phyloP scores from a whole-genome alignment of 2,113 vertebrate species.

The Loxodonta africana region DNA sequence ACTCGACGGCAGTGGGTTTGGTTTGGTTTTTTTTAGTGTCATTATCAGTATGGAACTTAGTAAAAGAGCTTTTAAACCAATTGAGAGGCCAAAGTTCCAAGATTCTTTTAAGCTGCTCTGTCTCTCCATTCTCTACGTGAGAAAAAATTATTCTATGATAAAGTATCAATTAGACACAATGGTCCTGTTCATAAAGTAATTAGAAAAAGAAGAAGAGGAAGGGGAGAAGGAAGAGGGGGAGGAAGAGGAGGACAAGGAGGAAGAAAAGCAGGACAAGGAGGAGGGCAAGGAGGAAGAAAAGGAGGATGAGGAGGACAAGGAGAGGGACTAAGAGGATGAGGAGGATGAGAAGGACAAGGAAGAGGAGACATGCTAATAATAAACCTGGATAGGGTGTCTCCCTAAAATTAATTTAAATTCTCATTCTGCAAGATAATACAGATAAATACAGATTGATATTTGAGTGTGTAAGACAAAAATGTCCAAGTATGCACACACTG shows the following conservation, averaged over 20 bases:
- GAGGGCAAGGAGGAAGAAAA: too few relatives aligned
- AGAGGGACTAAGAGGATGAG: too few relatives aligned
- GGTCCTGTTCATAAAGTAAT: neutral
- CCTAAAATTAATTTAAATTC: neutral
- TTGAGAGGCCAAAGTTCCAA: neutral
- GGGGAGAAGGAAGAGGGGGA: too few relatives aligned
- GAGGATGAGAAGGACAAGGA: neutral
- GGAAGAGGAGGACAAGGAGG: too few relatives aligned
- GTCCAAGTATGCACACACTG: neutral
- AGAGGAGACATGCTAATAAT: neutral
- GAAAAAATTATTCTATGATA: conserved; percentile 24
- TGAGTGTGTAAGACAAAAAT: neutral
- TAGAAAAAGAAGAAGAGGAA: neutral
- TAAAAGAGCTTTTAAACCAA: neutral
- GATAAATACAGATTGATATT: neutral
- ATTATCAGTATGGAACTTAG: conserved; percentile 1
- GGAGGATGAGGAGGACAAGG: too few relatives aligned
- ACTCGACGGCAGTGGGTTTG: too few relatives aligned
- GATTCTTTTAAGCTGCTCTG: neutral
- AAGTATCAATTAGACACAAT: neutral
- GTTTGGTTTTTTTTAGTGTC: too few relatives aligned
- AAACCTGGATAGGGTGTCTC: neutral
- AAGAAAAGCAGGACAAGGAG: too few relatives aligned
- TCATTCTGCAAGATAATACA: neutral
- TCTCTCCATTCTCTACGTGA: conserved; percentile 16